These are phyloP conservation scores for Alcis repandata DNA, from an alignment of 2,888 invertebrate species.

Conservation along the genomic window DNA sequence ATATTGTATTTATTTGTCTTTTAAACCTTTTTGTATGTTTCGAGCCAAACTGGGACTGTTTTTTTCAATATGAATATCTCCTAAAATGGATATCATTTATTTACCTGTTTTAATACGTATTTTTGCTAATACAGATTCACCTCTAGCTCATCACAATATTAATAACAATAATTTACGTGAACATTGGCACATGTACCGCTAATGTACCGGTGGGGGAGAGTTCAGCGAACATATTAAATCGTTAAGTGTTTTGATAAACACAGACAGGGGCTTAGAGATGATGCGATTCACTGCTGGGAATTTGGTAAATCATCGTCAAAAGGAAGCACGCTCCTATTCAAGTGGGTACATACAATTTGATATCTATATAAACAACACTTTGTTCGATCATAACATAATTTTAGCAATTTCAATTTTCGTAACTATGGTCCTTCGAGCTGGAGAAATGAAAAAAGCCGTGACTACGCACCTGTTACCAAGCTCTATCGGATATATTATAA, in stretches of 20 bases:
- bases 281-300: conserved; percentile 75
- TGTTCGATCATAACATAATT: conserved; percentile 8
- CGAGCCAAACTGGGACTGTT: no score
- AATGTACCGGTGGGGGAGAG: conserved; percentile 64
- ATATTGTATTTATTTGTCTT: no score
- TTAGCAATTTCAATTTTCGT: conserved; percentile 21
- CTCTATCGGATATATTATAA: conserved; percentile 15
- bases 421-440: no score
- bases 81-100: background rate
- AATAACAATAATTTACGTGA: conserved; percentile 66
- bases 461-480: conserved; percentile 41
- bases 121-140: conserved; percentile 41
- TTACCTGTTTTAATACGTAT: conserved; percentile 19
- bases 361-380: conserved; percentile 10
- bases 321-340: conserved; percentile 64
- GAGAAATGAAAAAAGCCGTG: conserved; percentile 39
- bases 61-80: no score
- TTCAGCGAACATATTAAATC: conserved; percentile 84
- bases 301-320: conserved; percentile 75
- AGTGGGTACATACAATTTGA: conserved; percentile 25
- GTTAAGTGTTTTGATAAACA: conserved; percentile 86
- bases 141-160: conserved; percentile 45
- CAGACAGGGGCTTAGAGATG: conserved; percentile 78
- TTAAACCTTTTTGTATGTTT: no score
- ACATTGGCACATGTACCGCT: conserved; percentile 65